Conservation (phyloP, 2,113 vertebrate genomes). For the Cochlearius cochlearius region DNA sequence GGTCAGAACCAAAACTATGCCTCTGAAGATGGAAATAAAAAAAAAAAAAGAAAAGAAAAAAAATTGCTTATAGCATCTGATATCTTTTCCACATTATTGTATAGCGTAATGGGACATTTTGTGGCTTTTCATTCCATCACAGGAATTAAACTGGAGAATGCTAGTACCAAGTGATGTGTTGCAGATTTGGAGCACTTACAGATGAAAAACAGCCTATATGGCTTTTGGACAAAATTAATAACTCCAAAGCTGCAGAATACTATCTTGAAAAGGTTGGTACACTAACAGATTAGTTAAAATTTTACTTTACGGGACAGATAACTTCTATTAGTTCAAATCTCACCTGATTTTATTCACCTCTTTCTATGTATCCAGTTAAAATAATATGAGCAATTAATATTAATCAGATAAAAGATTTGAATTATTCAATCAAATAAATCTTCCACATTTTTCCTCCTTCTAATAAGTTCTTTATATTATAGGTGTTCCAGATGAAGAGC, state of each 20-base stretch:
- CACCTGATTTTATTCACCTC: conserved; percentile 47
- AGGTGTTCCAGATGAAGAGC: conserved; percentile 25
- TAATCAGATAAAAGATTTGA: conserved; percentile 60
- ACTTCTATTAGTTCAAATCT: conserved; percentile 60
- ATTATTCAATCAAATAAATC: conserved; percentile 58
- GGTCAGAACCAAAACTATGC: background rate
- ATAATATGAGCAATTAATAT: conserved; percentile 63
- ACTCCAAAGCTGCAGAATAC: background rate
- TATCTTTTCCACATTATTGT: background rate
- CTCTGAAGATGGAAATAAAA: background rate
- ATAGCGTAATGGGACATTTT: background rate
- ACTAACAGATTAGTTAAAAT: conserved; percentile 66
- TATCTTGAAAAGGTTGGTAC: background rate
- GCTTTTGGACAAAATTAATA: conserved; percentile 55
- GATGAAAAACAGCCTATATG: conserved; percentile 39
- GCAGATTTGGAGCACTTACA: background rate
- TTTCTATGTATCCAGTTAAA: conserved; percentile 60
- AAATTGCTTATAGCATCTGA: background rate
- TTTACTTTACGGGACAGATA: conserved; percentile 25
- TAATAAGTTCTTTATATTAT: conserved; percentile 21
- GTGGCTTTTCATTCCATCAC: background rate
- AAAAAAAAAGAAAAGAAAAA: background rate
- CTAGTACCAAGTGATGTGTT: background rate
- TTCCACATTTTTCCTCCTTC: conserved; percentile 13
- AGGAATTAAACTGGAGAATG: conserved; percentile 7